A percentile compares a stretch with the other conserved stretches of the same genome.
Conservation (phyloP, 2,888 invertebrate genomes). For the Timema podura region DNA sequence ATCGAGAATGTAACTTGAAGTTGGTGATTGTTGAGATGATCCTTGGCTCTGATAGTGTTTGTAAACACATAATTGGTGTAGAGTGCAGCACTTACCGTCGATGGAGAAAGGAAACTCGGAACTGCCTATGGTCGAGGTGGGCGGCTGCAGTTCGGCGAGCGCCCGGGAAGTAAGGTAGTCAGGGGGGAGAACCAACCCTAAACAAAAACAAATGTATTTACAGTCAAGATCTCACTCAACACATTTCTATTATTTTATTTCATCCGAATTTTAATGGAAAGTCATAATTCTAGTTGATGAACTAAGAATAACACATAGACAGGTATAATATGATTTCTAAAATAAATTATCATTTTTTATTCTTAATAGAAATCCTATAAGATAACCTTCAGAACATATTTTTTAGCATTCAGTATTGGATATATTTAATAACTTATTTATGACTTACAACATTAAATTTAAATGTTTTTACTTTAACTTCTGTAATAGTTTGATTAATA, state of each 20-base stretch:
- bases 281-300: neutral
- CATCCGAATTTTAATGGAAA: no score
- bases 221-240: neutral
- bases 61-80: no score
- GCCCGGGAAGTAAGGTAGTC: conserved; percentile 58
- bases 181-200: conserved; percentile 56
- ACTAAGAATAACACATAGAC: neutral
- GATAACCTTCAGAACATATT: no score
- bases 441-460: no score
- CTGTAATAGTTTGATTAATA: no score
- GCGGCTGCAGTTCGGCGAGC: conserved; percentile 50
- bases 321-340: neutral
- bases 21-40: conserved; percentile 69
- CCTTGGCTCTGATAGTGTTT: no score
- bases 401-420: no score
- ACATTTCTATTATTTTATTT: no score
- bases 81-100: conserved; percentile 62
- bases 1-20: conserved; percentile 84
- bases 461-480: no score
- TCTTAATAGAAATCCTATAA: no score
- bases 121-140: conserved; percentile 70
- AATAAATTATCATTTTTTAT: no score
- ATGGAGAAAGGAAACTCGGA: conserved; percentile 87
- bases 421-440: no score
- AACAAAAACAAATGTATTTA: conserved; percentile 37